phyloP scores from a whole-genome alignment of 2,113 vertebrate genomes.

The Semicossyphus pulcher region DNA sequence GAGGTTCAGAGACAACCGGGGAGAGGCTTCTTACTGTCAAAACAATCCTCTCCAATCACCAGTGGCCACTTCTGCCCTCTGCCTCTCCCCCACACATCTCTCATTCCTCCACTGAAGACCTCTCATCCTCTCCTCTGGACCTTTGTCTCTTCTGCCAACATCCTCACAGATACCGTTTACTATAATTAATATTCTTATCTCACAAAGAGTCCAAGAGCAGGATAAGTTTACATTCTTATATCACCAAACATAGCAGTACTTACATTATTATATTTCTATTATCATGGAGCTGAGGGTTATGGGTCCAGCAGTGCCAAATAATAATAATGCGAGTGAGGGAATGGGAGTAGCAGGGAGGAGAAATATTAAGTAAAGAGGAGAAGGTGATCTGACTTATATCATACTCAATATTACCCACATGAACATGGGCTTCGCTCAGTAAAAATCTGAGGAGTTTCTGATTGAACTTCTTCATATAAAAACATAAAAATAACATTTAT shows the following conservation, averaged over 20 bases:
- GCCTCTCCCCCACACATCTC: slow-evolving; percentile 35
- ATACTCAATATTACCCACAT: too few relatives aligned
- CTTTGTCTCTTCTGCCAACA: slow-evolving; percentile 28
- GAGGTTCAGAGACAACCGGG: slow-evolving; percentile 37
- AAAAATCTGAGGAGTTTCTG: too few relatives aligned
- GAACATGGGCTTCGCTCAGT: too few relatives aligned
- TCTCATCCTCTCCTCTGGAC: slow-evolving; percentile 6
- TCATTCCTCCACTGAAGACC: slow-evolving; percentile 29
- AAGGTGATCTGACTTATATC: neutral
- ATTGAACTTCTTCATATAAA: neutral
- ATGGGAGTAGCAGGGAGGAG: neutral
- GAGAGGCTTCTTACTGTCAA: slow-evolving; percentile 58
- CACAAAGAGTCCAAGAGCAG: neutral
- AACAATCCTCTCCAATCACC: slow-evolving; percentile 50
- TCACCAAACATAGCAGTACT: neutral
- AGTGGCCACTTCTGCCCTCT: slow-evolving; percentile 22
- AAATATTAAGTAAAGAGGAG: neutral
- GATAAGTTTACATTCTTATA: slow-evolving; percentile 2
- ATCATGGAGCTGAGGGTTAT: neutral
- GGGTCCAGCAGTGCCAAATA: neutral
- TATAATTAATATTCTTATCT: slow-evolving; percentile 26
- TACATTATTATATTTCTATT: neutral
- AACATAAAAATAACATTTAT: too few relatives aligned
- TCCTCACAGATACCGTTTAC: slow-evolving; percentile 11
- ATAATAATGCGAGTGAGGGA: neutral